A percentile compares a stretch with the other conserved stretches of the same genome.
These are phyloP conservation scores for Uromys caudimaculatus DNA, from an alignment of 2,797 vertebrate species.

Conservation along the genomic window DNA sequence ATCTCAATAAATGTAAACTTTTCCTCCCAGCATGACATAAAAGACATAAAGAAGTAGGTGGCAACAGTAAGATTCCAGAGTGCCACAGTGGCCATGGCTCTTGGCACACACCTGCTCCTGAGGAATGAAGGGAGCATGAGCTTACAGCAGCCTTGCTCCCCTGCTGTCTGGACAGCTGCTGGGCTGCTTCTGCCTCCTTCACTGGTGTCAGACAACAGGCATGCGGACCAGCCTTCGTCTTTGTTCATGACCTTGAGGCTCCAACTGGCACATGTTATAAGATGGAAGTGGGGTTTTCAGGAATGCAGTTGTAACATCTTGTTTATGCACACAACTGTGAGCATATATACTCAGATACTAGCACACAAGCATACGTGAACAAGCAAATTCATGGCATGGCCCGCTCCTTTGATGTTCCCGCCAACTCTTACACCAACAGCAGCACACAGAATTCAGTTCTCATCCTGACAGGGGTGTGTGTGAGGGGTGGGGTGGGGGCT, in stretches of 20 bases:
- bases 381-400: accelerated
- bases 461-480: background rate
- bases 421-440: accelerated
- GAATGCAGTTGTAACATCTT: slow-evolving; percentile 39
- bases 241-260: background rate
- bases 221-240: background rate
- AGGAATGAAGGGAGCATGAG: background rate
- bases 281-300: background rate
- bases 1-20: accelerated
- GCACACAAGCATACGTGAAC: background rate
- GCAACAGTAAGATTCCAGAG: too few relatives aligned
- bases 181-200: background rate
- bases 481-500: slow-evolving; percentile 53
- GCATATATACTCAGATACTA: background rate
- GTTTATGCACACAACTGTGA: background rate
- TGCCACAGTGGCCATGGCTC: accelerated
- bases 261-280: background rate
- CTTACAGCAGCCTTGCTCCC: accelerated
- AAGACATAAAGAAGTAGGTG: accelerated
- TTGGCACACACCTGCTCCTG: background rate
- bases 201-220: background rate
- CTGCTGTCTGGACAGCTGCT: background rate
- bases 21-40: accelerated
- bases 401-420: accelerated
- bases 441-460: background rate